These are phyloP conservation scores for Dryadula phaetusa DNA, from an alignment of 2,888 invertebrate species.

Conservation along the genomic window DNA sequence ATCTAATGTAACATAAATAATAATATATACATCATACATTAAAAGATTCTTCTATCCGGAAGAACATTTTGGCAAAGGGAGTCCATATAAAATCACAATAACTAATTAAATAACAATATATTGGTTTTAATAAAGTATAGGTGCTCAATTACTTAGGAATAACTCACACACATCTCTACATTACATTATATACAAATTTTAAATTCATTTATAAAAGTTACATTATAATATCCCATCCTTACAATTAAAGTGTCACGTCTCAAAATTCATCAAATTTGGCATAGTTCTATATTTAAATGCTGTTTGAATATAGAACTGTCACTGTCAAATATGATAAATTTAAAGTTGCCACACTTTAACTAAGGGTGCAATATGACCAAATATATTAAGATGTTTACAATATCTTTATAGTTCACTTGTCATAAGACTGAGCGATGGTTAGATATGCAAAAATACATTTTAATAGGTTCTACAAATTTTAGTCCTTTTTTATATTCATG, in stretches of 20 bases:
- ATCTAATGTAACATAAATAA: slow-evolving; percentile 5
- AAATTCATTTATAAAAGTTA: slow-evolving; percentile 9
- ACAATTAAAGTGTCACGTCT: too few relatives aligned
- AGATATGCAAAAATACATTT: neutral
- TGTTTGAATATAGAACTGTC: too few relatives aligned
- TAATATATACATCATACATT: slow-evolving; percentile 1
- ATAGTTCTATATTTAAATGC: too few relatives aligned
- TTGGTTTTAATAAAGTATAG: slow-evolving; percentile 45
- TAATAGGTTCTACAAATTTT: too few relatives aligned
- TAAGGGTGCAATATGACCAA: slow-evolving; percentile 16
- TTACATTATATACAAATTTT: slow-evolving; percentile 23
- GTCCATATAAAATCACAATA: slow-evolving; percentile 52
- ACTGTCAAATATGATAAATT: too few relatives aligned
- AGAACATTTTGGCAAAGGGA: slow-evolving; percentile 70
- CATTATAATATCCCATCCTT: too few relatives aligned
- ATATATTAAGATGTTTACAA: slow-evolving; percentile 18
- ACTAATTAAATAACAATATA: slow-evolving; percentile 26
- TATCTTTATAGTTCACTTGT: neutral
- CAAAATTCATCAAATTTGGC: too few relatives aligned
- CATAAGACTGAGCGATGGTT: neutral
- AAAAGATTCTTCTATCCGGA: slow-evolving; percentile 47
- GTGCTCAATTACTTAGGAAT: slow-evolving; percentile 38
- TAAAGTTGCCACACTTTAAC: too few relatives aligned
- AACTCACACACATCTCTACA: slow-evolving; percentile 2
- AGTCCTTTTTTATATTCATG: too few relatives aligned